These are phyloP conservation scores for Thermophis baileyi DNA, from an alignment of 2,113 vertebrate genomes.

Conservation along the genomic window DNA sequence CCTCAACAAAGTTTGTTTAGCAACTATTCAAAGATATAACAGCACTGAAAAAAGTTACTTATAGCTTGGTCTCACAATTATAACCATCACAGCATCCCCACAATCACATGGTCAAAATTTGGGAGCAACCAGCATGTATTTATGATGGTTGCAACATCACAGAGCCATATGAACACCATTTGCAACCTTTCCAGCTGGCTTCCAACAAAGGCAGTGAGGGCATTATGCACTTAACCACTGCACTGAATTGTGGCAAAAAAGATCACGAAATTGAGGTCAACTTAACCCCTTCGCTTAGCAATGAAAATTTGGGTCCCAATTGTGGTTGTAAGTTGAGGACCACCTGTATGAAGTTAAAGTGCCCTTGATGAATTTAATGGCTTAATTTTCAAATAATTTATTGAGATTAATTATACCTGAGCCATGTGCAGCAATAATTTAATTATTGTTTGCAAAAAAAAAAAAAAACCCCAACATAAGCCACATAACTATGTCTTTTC, in stretches of 20 bases:
- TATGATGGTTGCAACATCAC: not conserved
- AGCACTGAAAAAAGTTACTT: not conserved
- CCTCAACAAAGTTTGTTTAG: not conserved
- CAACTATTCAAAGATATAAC: not conserved
- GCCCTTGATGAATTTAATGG: not conserved
- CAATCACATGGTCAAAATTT: not conserved
- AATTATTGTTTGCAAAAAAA: not conserved
- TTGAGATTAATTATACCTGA: not conserved
- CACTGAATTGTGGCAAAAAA: not conserved
- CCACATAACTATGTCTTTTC: not conserved
- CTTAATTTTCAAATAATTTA: not conserved
- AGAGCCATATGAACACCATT: not conserved
- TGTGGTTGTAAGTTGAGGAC: not conserved
- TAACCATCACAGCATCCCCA: not conserved
- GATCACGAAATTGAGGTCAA: not conserved
- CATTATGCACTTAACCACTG: not conserved
- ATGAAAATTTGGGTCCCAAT: not conserved
- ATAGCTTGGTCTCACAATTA: not conserved
- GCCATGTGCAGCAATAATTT: not conserved
- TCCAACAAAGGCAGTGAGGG: not conserved
- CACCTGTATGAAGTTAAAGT: not conserved
- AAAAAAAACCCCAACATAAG: not conserved
- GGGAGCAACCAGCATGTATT: not conserved
- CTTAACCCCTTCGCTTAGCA: not conserved
- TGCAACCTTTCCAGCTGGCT: not conserved